phyloP scores from a whole-genome alignment of 2,888 invertebrate genomes.

The Lasioglossum marginatum region DNA sequence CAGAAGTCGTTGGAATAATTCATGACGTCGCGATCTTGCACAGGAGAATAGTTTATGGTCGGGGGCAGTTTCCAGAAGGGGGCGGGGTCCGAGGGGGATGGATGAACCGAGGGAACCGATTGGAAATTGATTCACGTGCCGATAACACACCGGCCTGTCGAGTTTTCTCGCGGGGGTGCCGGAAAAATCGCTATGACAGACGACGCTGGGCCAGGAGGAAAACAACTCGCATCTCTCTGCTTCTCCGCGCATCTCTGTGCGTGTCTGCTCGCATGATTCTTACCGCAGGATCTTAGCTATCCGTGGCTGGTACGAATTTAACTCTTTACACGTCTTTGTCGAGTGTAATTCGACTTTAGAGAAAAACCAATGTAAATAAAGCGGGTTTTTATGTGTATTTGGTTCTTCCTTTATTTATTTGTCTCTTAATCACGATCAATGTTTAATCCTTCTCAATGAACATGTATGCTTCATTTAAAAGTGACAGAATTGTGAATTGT shows the following conservation, averaged over 20 bases:
- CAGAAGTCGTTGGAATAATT: conserved; percentile 76
- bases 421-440: not conserved
- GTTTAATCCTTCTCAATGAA: not conserved
- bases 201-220: conserved; percentile 19
- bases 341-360: too few species aligned
- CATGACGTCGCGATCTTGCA: conserved; percentile 76
- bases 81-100: not conserved
- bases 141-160: conserved; percentile 67
- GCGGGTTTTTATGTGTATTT: too few species aligned
- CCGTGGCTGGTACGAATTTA: not conserved
- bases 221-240: conserved; percentile 60
- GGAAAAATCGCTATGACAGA: conserved; percentile 30
- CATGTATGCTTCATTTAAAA: too few species aligned
- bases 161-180: conserved; percentile 58
- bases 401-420: too few species aligned
- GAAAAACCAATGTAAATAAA: too few species aligned
- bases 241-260: not conserved
- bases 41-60: conserved; percentile 71
- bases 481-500: not conserved
- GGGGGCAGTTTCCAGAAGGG: conserved; percentile 16
- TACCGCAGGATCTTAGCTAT: not conserved
- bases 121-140: conserved; percentile 77
- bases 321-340: too few species aligned
- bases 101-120: conserved; percentile 53
- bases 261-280: not conserved